A percentile compares a stretch with the other conserved stretches of the same genome.
phyloP scores from a whole-genome alignment of 2,113 vertebrate species.

The Corydoras sp. region DNA sequence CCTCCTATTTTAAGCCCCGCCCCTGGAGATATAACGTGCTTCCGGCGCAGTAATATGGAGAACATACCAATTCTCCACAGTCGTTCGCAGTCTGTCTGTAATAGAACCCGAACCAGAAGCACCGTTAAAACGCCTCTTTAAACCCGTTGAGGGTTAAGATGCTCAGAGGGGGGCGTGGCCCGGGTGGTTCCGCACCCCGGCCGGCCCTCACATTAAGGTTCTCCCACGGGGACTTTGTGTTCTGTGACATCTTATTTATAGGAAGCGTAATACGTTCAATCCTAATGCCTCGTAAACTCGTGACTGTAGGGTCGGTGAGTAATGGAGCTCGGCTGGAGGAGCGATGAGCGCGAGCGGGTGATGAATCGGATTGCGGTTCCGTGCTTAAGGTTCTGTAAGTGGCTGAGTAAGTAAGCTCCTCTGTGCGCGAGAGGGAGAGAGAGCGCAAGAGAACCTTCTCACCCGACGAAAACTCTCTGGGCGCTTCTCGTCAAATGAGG shows the following conservation, averaged over 20 bases:
- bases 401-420: conserved; percentile 10
- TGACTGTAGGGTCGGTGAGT: conserved; percentile 34
- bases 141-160: too few relatives aligned
- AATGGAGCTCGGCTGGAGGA: conserved; percentile 36
- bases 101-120: too few relatives aligned
- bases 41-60: too few relatives aligned
- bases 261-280: conserved; percentile 23
- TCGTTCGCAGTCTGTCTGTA: too few relatives aligned
- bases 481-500: conserved; percentile 42
- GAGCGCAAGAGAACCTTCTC: conserved; percentile 1
- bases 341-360: conserved; percentile 20
- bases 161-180: neutral
- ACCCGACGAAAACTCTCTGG: conserved; percentile 19
- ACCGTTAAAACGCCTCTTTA: too few relatives aligned
- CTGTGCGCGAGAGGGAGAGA: conserved; percentile 22
- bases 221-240: neutral
- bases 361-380: conserved; percentile 32
- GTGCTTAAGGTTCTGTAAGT: conserved; percentile 37
- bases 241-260: conserved; percentile 7
- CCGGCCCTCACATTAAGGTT: conserved; percentile 23
- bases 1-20: too few relatives aligned
- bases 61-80: too few relatives aligned
- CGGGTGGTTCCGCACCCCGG: too few relatives aligned
- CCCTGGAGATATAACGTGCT: too few relatives aligned
- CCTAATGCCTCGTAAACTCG: conserved; percentile 37